Base-by-base conservation (phyloP, 2,888 invertebrate species). In the Acanthococcus lagerstroemiae region DNA sequence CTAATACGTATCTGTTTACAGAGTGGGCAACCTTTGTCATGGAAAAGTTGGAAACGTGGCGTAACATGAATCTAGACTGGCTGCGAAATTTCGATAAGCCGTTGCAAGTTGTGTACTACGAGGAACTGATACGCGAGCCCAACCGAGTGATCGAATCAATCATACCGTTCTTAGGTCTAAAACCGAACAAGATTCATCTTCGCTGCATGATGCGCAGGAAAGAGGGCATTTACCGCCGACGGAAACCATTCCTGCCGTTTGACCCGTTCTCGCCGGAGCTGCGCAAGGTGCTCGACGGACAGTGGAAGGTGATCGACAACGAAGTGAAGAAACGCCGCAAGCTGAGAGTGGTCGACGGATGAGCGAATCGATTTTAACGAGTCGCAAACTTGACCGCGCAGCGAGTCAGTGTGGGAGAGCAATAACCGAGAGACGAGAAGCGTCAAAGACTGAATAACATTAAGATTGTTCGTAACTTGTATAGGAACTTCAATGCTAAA, bases 21-120 rank as follows among this genome's bases (percentile, higher is more conserved):
- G 87, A 84, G 74, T 88, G 88, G 88, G 79, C 81, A 55, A 81
- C 81, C 66, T 87, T 87, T 75, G 88, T 88, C 25, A 77, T 78
- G 37, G 82, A 80, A 25, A 85, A 87, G 73, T 76, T 86, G 46
- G 75, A 78, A 22, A 80, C 80, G 25, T 89, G 88, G 88, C 83
- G 83, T 74, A 78, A 81, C 27, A 82, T 86, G 71, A 85, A 88
- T 73, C 75, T 82, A 37, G 80, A 83, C 72, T 89, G 88, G 88
- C 78, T 88, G 69, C 78, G 80, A 63, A 81, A 82, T 71, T 88
- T 86, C 75, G 79, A 80, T 2, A 86, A 87, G 12, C 82, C 83
- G 4, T 77, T 86, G 45, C 84, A 84, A 73, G 80, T 88, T 24
- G 81, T 88, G 58, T 83, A 83, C 74, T 88, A 88, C 75, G 86